A percentile compares a stretch with the other conserved stretches of the same genome.
phyloP scores from a whole-genome alignment of 2,797 vertebrate genomes.

The Peromyscus melanophrys region DNA sequence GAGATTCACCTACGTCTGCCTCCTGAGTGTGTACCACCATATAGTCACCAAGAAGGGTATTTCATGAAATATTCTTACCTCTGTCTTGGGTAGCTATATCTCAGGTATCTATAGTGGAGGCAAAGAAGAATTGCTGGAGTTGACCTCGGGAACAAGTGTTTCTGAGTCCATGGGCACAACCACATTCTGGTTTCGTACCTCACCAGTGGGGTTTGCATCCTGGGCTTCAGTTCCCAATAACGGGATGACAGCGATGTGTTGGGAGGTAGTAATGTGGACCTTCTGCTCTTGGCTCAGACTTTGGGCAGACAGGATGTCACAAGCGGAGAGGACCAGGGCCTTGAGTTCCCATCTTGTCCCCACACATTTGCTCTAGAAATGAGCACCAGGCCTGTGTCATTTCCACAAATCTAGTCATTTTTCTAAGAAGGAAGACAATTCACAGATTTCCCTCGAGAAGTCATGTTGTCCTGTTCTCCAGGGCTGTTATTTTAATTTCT shows the following conservation, averaged over 20 bases:
- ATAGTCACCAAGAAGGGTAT: not conserved
- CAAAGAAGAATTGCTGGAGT: not conserved
- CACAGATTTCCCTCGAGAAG: slow-evolving; percentile 43
- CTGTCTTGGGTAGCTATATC: not conserved
- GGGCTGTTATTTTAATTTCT: slow-evolving; percentile 21
- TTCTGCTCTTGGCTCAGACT: not conserved
- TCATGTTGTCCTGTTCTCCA: slow-evolving; percentile 17
- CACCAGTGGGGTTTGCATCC: not conserved
- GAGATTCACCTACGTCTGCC: not conserved
- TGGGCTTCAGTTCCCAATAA: not conserved
- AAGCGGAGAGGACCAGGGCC: not conserved
- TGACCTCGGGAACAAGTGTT: not conserved
- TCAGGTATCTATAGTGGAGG: not conserved
- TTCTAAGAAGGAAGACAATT: slow-evolving; percentile 5
- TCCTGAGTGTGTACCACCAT: not conserved
- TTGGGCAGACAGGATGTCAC: not conserved
- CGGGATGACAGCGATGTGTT: not conserved
- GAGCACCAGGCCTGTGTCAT: not conserved
- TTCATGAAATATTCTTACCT: slow-evolving; percentile 43
- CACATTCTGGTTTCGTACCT: not conserved
- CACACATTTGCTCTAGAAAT: not conserved
- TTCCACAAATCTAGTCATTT: not conserved
- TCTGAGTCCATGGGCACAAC: not conserved
- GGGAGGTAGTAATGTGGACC: not conserved
- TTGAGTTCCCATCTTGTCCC: not conserved